A percentile compares a stretch with the other conserved stretches of the same genome.
Evolutionary conservation across 2,113 vertebrate species (phyloP).

Genomic region (Oncorhynchus clarkii): DNA sequence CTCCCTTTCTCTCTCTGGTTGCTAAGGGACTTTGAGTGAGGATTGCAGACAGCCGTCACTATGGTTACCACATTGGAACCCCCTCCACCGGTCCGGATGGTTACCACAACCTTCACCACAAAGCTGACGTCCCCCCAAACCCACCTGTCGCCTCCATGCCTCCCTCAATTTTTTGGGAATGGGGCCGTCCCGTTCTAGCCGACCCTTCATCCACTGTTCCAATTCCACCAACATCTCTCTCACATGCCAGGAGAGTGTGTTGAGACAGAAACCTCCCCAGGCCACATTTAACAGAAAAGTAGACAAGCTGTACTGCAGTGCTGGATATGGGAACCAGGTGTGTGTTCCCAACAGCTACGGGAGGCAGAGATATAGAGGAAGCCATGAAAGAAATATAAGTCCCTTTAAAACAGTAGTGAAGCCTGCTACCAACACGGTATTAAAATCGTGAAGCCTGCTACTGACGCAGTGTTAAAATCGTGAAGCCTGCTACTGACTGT

Average conservation of each 20-base stretch:
- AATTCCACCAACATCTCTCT: neutral
- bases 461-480: too few species aligned
- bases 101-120: neutral
- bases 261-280: neutral
- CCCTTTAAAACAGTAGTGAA: too few species aligned
- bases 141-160: neutral
- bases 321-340: too few species aligned
- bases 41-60: neutral
- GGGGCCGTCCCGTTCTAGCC: neutral
- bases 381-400: too few species aligned
- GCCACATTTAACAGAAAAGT: too few species aligned
- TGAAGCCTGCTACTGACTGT: too few species aligned
- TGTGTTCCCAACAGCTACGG: too few species aligned
- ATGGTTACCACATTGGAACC: neutral
- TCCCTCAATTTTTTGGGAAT: neutral
- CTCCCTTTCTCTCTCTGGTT: neutral
- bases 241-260: neutral
- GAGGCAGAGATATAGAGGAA: too few species aligned
- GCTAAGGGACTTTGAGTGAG: neutral
- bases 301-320: too few species aligned
- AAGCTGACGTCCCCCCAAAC: neutral
- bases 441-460: too few species aligned
- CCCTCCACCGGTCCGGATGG: neutral
- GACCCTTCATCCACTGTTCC: neutral
- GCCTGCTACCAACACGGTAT: too few species aligned